phyloP scores from a whole-genome alignment of 2,113 vertebrate species.

The Dicentrarchus labrax region DNA sequence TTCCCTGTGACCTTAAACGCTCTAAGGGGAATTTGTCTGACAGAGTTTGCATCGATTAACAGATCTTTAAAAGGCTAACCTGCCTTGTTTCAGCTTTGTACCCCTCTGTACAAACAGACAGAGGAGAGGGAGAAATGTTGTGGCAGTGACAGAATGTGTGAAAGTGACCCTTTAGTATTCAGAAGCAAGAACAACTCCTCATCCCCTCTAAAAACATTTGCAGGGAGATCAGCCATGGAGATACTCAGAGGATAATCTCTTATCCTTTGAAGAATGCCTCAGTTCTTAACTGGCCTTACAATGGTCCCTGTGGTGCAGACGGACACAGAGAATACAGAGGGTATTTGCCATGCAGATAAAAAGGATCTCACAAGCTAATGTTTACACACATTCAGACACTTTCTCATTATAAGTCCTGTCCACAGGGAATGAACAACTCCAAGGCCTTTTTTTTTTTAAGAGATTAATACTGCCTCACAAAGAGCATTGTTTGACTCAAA shows the following conservation, averaged over 20 bases:
- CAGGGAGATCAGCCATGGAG: slow-evolving; percentile 35
- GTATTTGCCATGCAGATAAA: slow-evolving; percentile 64
- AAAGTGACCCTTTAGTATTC: slow-evolving; percentile 68
- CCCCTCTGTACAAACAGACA: slow-evolving; percentile 35
- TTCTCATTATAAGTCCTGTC: slow-evolving; percentile 57
- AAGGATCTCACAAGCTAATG: slow-evolving; percentile 54
- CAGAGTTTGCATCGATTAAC: slow-evolving; percentile 55
- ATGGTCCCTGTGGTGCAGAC: slow-evolving; percentile 29
- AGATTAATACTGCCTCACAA: slow-evolving; percentile 41
- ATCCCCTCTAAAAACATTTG: slow-evolving; percentile 60
- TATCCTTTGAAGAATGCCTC: slow-evolving; percentile 67
- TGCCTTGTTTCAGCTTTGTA: slow-evolving; percentile 50
- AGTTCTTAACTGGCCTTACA: slow-evolving; percentile 57
- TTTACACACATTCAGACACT: slow-evolving; percentile 67
- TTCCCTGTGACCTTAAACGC: slow-evolving; percentile 52
- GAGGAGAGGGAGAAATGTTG: slow-evolving; percentile 10
- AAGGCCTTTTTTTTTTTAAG: slow-evolving; percentile 44
- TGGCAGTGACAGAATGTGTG: slow-evolving; percentile 46
- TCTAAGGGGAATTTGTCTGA: slow-evolving; percentile 44
- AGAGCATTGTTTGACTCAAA: slow-evolving; percentile 48
- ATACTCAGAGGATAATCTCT: slow-evolving; percentile 67
- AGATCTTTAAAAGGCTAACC: slow-evolving; percentile 53
- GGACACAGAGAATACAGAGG: slow-evolving; percentile 50
- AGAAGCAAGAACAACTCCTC: slow-evolving; percentile 21
- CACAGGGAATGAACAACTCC: slow-evolving; percentile 39